These are phyloP conservation scores for Haplochromis vanheusdeni DNA, from an alignment of 2,113 vertebrate genomes.

Conservation along the genomic window DNA sequence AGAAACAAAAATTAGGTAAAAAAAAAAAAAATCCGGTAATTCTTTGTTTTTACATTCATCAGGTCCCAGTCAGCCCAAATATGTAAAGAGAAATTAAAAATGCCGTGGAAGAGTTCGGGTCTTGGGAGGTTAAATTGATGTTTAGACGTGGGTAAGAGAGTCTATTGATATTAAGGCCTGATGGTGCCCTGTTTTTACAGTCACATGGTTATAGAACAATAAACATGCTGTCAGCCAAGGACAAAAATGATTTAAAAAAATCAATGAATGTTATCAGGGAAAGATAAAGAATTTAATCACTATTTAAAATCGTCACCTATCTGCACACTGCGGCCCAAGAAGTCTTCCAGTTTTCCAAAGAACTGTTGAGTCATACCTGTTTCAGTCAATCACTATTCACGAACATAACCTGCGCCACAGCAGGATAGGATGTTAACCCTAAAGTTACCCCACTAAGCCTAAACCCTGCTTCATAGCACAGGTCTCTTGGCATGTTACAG, in stretches of 20 bases:
- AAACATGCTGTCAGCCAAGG: background rate
- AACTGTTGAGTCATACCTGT: background rate
- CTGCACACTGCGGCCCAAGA: rapidly evolving
- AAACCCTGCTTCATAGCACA: background rate
- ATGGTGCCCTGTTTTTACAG: background rate
- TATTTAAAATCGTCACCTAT: background rate
- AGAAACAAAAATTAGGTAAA: background rate
- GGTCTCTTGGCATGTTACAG: background rate
- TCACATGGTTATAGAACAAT: background rate
- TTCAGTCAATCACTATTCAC: background rate
- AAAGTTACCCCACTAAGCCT: background rate
- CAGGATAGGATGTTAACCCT: background rate
- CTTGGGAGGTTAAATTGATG: background rate
- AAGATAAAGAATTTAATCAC: background rate
- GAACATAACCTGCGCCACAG: rapidly evolving
- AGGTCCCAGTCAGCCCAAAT: background rate
- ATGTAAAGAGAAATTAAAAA: background rate
- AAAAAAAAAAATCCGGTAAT: background rate
- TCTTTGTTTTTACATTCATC: background rate
- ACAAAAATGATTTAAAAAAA: rapidly evolving
- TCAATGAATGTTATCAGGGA: background rate
- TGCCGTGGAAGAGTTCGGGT: rapidly evolving
- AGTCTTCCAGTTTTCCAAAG: background rate
- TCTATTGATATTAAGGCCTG: background rate
- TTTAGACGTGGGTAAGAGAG: background rate